These are phyloP conservation scores for Dicycla oo DNA, from an alignment of 2,888 invertebrate genomes.

Conservation along the genomic window DNA sequence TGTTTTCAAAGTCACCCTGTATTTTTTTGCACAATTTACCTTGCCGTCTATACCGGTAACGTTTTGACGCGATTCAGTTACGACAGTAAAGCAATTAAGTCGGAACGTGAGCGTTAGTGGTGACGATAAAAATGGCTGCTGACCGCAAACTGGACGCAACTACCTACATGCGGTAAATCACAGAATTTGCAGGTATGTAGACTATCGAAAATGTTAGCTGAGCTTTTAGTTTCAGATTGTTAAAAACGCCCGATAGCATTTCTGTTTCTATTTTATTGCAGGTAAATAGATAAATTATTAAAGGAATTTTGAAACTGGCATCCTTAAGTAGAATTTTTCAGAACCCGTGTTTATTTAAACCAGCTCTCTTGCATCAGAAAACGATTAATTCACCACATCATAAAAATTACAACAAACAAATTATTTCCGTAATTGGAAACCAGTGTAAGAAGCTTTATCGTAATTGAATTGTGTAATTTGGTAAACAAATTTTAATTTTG, in stretches of 20 bases:
- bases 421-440: slow-evolving; percentile 41
- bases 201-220: slow-evolving; percentile 7
- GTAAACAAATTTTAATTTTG: slow-evolving; percentile 32
- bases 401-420: slow-evolving; percentile 32
- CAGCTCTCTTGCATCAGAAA: neutral
- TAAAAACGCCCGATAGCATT: neutral
- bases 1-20: too few species aligned
- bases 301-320: too few species aligned
- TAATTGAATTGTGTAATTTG: slow-evolving; percentile 47
- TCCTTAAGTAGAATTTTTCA: neutral
- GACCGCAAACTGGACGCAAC: slow-evolving; percentile 34
- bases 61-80: slow-evolving; percentile 38
- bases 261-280: too few species aligned
- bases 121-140: slow-evolving; percentile 48
- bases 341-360: slow-evolving; percentile 1
- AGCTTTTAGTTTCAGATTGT: neutral
- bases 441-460: slow-evolving; percentile 20
- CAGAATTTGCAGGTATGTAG: slow-evolving; percentile 18
- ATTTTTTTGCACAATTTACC: slow-evolving; percentile 3
- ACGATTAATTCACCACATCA: slow-evolving; percentile 24
- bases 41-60: slow-evolving; percentile 1
- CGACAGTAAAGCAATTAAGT: slow-evolving; percentile 46
- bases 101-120: slow-evolving; percentile 35
- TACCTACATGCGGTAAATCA: slow-evolving; percentile 43
- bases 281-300: too few species aligned